Base-by-base conservation (phyloP, 2,888 invertebrate species). In the Leptinotarsa peninsularis region DNA sequence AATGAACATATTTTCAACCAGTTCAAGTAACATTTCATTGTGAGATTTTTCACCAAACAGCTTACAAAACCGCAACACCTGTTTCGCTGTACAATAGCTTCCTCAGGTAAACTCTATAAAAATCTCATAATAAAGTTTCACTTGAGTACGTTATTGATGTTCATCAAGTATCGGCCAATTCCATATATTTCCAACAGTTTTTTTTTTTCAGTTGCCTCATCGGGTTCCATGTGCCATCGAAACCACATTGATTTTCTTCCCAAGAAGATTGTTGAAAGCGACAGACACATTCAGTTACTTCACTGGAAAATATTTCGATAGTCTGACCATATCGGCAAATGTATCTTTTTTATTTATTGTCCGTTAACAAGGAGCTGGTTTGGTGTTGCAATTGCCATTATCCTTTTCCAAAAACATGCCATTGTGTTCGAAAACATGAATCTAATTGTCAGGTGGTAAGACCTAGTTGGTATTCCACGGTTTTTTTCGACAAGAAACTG, bases 391-490 rank as follows among this genome's bases (percentile, higher is more conserved):
- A 66, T 71, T 69, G 56, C 80, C 79, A 80, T 80, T 80, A 80
- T 80, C 76, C 52, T 76, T 78, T 78, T 69, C 79, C 78, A 76
- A 79, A 79, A 76, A 81, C 81, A 81, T 75, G 77, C 78, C 78
- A 81, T 79, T 78, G 81, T 78, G 75, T 56, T 78, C 23, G 72
- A 67, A 76, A 78, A 77, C 79, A 77, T 63, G 81, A 75, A 73
- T 81, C 78, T 78, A 79, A 81, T 79, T 81, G 81, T 81, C 81
- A 81, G 81, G 58, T 74, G 74, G 75, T 71, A 71, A 68, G 68
- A 69, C 75, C 75, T 78, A 80, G 79, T 74, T 80, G 75, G 74
- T 74, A 78, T 78, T 78, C 77, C 68, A 50, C 56, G 52, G n/a
- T 58, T 56, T 67, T 43, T 76, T 74, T 63, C 43, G n/a, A 43